Conservation (phyloP, 2,888 invertebrate genomes). For the Acleris sparsana region DNA sequence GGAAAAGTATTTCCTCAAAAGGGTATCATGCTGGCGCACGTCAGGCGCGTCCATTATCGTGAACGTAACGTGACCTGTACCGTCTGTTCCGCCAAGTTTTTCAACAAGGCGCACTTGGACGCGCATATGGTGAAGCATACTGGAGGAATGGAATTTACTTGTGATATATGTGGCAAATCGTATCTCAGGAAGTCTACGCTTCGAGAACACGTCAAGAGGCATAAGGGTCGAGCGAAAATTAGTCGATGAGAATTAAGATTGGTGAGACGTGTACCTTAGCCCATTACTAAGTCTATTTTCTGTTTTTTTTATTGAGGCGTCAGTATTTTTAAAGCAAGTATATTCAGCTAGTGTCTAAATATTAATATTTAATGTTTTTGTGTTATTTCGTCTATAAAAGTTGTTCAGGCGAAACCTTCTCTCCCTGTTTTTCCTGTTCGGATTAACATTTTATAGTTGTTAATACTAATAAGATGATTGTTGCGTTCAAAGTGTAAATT, state of each 20-base stretch:
- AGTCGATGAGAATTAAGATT: not conserved
- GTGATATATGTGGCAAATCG: conserved; percentile 69
- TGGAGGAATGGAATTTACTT: conserved; percentile 61
- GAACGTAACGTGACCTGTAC: conserved; percentile 28
- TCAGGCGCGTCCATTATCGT: conserved; percentile 47
- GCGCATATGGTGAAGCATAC: conserved; percentile 57
- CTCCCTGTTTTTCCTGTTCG: too few relatives aligned
- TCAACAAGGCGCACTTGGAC: conserved; percentile 33
- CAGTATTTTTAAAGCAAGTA: too few relatives aligned
- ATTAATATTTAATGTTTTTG: too few relatives aligned
- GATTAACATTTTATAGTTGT: too few relatives aligned
- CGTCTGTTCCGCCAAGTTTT: conserved; percentile 24
- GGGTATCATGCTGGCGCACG: conserved; percentile 66
- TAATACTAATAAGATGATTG: too few relatives aligned
- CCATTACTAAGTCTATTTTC: too few relatives aligned
- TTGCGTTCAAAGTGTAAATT: too few relatives aligned
- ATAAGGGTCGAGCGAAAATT: conserved; percentile 18
- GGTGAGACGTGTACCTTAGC: too few relatives aligned
- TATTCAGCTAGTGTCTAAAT: too few relatives aligned
- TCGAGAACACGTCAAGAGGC: conserved; percentile 32
- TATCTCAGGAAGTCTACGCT: conserved; percentile 45
- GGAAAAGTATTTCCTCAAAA: conserved; percentile 47
- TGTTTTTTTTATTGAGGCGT: too few relatives aligned
- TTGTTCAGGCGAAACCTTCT: too few relatives aligned
- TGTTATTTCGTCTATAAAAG: too few relatives aligned